Conservation (phyloP, 2,797 vertebrate genomes). For the Periophthalmus magnuspinnatus region DNA sequence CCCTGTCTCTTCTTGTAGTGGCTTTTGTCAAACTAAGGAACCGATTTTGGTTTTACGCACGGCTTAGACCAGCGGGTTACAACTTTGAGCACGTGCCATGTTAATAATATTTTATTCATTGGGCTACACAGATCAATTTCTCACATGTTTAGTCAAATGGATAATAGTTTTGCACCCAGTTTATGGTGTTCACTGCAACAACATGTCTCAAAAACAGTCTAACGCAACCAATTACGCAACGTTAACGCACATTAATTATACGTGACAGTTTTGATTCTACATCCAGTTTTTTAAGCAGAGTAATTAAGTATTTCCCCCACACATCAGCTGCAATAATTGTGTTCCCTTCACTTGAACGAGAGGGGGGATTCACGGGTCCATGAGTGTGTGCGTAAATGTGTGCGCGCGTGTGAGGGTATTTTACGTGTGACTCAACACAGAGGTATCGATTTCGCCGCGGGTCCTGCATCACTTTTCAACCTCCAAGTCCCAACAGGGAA, state of each 20-base stretch:
- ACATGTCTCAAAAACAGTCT: too few relatives aligned
- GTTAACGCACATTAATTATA: too few relatives aligned
- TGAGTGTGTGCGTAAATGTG: neutral
- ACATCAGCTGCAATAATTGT: slow-evolving; percentile 42
- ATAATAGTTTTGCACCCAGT: too few relatives aligned
- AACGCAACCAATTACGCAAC: too few relatives aligned
- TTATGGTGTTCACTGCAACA: too few relatives aligned
- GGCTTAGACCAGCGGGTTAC: slow-evolving; percentile 4
- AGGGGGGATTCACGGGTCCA: neutral
- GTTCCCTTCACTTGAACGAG: slow-evolving; percentile 26
- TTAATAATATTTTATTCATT: neutral
- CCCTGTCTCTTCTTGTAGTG: slow-evolving; percentile 7
- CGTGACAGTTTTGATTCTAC: neutral
- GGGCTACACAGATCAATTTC: neutral
- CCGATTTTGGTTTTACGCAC: slow-evolving; percentile 7
- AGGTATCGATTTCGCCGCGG: slow-evolving; percentile 58
- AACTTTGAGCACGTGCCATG: slow-evolving; percentile 30
- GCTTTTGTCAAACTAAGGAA: neutral
- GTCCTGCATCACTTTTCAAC: slow-evolving; percentile 63
- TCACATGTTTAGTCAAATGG: too few relatives aligned
- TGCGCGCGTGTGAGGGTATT: slow-evolving; percentile 7
- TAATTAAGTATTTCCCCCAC: neutral
- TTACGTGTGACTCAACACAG: slow-evolving; percentile 46
- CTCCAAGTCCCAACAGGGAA: slow-evolving; percentile 51
- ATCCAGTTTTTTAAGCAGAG: neutral